These are phyloP conservation scores for Clarias laeviceps DNA, from an alignment of 2,797 vertebrate species.

Conservation along the genomic window DNA sequence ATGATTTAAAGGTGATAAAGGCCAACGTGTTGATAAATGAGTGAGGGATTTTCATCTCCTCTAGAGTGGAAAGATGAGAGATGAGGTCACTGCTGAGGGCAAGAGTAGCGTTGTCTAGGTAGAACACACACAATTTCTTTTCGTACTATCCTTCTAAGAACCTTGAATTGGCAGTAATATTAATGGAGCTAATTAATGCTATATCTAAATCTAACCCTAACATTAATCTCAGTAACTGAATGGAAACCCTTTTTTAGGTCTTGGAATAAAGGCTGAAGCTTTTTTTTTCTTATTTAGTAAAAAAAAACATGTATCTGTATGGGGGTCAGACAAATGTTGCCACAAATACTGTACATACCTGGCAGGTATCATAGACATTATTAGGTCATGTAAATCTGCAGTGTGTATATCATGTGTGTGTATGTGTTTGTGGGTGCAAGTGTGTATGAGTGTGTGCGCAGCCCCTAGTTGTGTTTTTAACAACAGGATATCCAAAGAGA, in stretches of 20 bases:
- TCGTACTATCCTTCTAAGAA: not conserved
- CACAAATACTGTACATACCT: not conserved
- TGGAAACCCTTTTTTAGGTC: not conserved
- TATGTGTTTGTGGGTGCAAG: slow-evolving; percentile 19
- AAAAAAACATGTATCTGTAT: not conserved
- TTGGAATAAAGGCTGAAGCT: not conserved
- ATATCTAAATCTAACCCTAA: not conserved
- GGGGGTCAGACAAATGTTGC: not conserved
- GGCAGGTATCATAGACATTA: not conserved
- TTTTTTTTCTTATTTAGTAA: not conserved
- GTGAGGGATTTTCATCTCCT: slow-evolving; percentile 48
- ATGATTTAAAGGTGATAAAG: slow-evolving; percentile 37
- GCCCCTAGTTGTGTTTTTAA: slow-evolving; percentile 41
- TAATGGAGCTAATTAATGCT: not conserved
- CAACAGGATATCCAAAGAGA: slow-evolving; percentile 44
- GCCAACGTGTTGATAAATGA: slow-evolving; percentile 37
- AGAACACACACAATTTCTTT: slow-evolving; percentile 12
- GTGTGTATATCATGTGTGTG: slow-evolving; percentile 31
- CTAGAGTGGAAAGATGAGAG: slow-evolving; percentile 29
- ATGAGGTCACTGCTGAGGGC: slow-evolving; percentile 37
- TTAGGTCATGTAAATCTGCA: not conserved
- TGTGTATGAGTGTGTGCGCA: slow-evolving; percentile 16
- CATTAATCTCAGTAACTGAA: not conserved
- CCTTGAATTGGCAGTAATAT: slow-evolving; percentile 9
- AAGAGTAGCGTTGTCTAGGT: slow-evolving; percentile 47